Conservation (phyloP, 2,888 invertebrate genomes). For the Elmis aenea region DNA sequence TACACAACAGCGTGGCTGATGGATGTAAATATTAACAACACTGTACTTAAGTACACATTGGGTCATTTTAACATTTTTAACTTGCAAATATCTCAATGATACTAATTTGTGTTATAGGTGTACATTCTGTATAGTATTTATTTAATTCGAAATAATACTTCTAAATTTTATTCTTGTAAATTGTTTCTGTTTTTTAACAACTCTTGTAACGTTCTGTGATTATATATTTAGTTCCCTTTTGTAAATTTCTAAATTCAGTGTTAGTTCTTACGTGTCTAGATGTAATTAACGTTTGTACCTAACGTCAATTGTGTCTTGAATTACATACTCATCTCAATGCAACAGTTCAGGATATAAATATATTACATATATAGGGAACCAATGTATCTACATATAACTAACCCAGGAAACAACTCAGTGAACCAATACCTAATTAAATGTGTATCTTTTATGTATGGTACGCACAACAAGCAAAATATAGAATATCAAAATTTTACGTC, state of each 20-base stretch:
- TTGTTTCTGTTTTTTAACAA: slow-evolving; percentile 15
- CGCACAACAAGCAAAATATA: slow-evolving; percentile 37
- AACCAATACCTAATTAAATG: slow-evolving; percentile 34
- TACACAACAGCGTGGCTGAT: slow-evolving; percentile 28
- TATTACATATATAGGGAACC: slow-evolving; percentile 18
- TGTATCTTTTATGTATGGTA: slow-evolving; percentile 26
- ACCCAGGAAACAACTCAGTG: slow-evolving; percentile 36
- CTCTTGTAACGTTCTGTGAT: slow-evolving; percentile 44
- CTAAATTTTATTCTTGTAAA: slow-evolving; percentile 22
- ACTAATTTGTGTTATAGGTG: slow-evolving; percentile 34
- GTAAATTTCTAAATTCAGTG: slow-evolving; percentile 34
- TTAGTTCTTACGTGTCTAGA: slow-evolving; percentile 28
- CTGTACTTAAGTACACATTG: slow-evolving; percentile 26
- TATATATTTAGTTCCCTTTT: slow-evolving; percentile 35
- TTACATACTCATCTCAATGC: slow-evolving; percentile 22
- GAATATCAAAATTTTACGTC: slow-evolving; percentile 28
- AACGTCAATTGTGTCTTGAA: slow-evolving; percentile 40
- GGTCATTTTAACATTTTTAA: slow-evolving; percentile 22
- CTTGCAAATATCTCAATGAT: slow-evolving; percentile 26
- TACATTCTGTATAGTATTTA: slow-evolving; percentile 48
- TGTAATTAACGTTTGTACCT: slow-evolving; percentile 36
- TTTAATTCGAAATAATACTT: slow-evolving; percentile 37
- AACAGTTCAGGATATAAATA: slow-evolving; percentile 24
- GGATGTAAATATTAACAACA: slow-evolving; percentile 19
- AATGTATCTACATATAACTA: slow-evolving; percentile 22